Conservation (phyloP, 1,140 invertebrate species). For the Orchesella cincta region DNA sequence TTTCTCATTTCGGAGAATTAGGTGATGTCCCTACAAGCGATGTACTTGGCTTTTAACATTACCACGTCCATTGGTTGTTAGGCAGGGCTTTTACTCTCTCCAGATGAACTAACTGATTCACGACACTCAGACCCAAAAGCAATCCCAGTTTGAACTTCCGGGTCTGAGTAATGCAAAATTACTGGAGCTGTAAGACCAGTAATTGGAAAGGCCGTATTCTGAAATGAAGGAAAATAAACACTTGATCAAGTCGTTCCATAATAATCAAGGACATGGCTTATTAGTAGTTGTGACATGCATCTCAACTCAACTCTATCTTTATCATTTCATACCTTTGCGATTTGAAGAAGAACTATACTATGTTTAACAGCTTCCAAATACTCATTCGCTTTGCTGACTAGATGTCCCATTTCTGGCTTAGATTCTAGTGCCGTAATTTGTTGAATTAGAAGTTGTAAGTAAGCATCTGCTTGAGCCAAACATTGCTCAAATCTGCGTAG, state of each 20-base stretch:
- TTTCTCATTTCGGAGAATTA: slow-evolving; percentile 58
- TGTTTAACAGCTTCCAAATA: slow-evolving; percentile 94
- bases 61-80: background rate
- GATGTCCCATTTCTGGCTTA: slow-evolving; percentile 45
- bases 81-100: background rate
- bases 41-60: slow-evolving; percentile 11
- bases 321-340: slow-evolving; percentile 76
- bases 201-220: slow-evolving; percentile 85
- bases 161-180: slow-evolving; percentile 47
- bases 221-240: slow-evolving; percentile 51
- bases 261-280: no score
- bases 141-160: slow-evolving; percentile 48
- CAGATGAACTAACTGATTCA: slow-evolving; percentile 28
- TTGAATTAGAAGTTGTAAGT: slow-evolving; percentile 93
- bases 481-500: slow-evolving; percentile 74
- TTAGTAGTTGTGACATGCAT: no score
- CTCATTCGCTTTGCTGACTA: slow-evolving; percentile 54
- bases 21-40: slow-evolving; percentile 65
- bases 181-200: slow-evolving; percentile 65
- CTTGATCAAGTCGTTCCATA: slow-evolving; percentile 39
- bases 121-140: slow-evolving; percentile 41
- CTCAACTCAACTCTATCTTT: no score
- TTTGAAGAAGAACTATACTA: slow-evolving; percentile 94
- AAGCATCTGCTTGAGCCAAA: slow-evolving; percentile 91
- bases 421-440: slow-evolving; percentile 70